Conservation (phyloP, 2,888 invertebrate genomes). For the Ptilodon capucinus region DNA sequence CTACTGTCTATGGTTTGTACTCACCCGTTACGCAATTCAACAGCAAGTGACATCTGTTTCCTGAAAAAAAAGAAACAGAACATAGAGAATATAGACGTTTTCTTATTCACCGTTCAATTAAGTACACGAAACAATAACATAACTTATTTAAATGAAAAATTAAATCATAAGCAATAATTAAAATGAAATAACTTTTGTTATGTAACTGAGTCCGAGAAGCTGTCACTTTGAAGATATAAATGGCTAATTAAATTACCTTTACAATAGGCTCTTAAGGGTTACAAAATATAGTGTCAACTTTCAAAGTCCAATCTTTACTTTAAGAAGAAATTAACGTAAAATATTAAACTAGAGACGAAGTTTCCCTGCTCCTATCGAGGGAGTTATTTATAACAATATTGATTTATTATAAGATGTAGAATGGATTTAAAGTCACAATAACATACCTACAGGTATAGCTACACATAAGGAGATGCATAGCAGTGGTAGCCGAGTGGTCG, state of each 20-base stretch:
- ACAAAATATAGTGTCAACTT: conserved; percentile 1
- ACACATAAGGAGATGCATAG: too few species aligned
- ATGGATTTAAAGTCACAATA: conserved; percentile 23
- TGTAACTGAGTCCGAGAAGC: neutral
- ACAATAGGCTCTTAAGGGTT: neutral
- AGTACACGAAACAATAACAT: too few species aligned
- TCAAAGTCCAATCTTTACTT: conserved; percentile 8
- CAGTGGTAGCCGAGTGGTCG: too few species aligned
- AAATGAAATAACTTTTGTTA: neutral
- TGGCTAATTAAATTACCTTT: neutral
- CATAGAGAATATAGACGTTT: neutral
- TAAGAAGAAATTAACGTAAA: conserved; percentile 5
- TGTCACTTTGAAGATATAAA: neutral
- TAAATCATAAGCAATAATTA: neutral
- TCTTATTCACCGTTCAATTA: too few species aligned
- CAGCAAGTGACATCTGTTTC: neutral
- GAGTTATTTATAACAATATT: neutral
- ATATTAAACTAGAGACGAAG: conserved; percentile 13
- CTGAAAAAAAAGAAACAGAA: neutral
- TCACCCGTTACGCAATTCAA: neutral
- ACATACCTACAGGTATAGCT: neutral
- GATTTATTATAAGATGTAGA: too few species aligned
- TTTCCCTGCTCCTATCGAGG: neutral
- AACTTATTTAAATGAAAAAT: neutral
- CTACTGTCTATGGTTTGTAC: neutral